Evolutionary conservation across 2,113 vertebrate genomes (phyloP), one percentile per base, ranked within the genome.

Genomic region (Melanostigma gelatinosum): DNA sequence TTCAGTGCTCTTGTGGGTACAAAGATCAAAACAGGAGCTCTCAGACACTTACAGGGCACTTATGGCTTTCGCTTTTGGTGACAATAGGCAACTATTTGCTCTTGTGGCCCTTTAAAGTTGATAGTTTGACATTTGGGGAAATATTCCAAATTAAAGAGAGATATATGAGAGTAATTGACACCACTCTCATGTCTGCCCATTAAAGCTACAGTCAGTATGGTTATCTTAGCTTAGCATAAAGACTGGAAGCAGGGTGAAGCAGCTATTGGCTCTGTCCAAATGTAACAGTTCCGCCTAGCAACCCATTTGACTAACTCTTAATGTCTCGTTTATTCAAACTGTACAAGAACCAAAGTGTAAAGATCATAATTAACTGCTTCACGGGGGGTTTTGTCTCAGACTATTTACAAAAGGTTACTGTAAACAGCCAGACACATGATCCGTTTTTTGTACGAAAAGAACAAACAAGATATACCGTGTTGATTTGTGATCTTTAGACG

Each of bases 11-110:
- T 8, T 67, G 34, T 0, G 46, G 73, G 68, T 40, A 12, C 71
- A 87, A 63, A 82, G 77, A 83, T 78, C 74, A 87, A 72, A 88
- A 61, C 50, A 66, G 62, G 20, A 60, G 61, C 48, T 69, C 44
- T 46, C 57, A 75, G 46, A 50, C 38, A 67, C 38, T 20, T 27
- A 29, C 1, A 42, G 6, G 38, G 22, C n/a, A 64, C 22, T 44
- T 27, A 27, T 46, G 5, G 16, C 7, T 71, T 32, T 15, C 5
- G 44, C 63, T 72, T 46, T 36, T 34, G 11, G 29, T 12, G 9
- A 9, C 42, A 50, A 12, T n/a, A 36, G 10, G 22, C 34, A 48
- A 48, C 11, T 1, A 36, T 54, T 52, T 24, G 54, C 6, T 0
- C 13, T 27, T 68, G 24, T 54, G 55, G 72, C 42, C n/a, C 7